Evolutionary conservation across 2,888 invertebrate species (phyloP).

Genomic region (Gibbula magus): DNA sequence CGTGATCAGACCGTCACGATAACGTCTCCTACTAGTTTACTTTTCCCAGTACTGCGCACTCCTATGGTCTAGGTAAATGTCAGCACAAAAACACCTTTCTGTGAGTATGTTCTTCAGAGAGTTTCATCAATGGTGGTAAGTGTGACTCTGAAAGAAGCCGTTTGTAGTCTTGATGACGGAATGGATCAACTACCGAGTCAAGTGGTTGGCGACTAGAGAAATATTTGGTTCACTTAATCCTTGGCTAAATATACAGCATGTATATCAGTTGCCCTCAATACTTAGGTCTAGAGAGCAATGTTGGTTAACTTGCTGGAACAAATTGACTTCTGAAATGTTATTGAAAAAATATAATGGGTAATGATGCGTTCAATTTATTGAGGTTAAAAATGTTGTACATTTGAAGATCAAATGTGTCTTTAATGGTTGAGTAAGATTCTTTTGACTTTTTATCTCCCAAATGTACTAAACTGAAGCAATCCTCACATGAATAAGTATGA

Average conservation of each 20-base stretch:
- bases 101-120: not conserved
- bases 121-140: not conserved
- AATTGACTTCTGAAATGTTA: no score
- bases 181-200: not conserved
- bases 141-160: not conserved
- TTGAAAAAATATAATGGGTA: no score
- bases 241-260: not conserved
- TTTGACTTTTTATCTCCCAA: no score
- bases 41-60: not conserved
- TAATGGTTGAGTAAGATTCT: no score
- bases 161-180: not conserved
- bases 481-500: no score
- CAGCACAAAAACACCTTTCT: not conserved
- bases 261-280: no score
- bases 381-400: no score
- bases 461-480: no score
- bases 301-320: no score
- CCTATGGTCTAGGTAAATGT: not conserved
- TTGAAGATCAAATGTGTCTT: no score
- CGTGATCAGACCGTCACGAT: not conserved
- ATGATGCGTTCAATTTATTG: no score
- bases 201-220: not conserved
- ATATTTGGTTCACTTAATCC: slow-evolving; percentile 1
- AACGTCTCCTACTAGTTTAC: not conserved
- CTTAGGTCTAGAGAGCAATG: no score